These are phyloP conservation scores for Halictus quadricinctus DNA, from an alignment of 2,888 invertebrate species.

Conservation along the genomic window DNA sequence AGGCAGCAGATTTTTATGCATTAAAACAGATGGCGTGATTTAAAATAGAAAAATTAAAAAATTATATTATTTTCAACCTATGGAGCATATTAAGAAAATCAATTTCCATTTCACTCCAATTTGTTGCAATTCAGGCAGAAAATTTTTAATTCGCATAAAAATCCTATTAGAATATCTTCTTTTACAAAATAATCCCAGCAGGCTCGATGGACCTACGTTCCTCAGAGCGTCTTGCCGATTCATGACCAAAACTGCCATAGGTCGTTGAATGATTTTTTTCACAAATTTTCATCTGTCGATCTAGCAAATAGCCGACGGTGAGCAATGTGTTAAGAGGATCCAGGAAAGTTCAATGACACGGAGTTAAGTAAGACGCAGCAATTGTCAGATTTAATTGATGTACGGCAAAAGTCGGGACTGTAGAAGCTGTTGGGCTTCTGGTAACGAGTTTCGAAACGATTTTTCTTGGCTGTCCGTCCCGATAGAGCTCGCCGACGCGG, in stretches of 20 bases:
- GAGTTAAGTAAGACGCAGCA: not conserved
- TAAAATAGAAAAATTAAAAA: no score
- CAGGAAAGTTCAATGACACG: not conserved
- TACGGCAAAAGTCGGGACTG: not conserved
- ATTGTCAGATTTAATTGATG: slow-evolving; percentile 1
- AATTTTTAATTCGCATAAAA: no score
- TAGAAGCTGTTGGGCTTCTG: not conserved
- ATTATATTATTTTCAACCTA: not conserved
- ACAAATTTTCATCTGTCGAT: not conserved
- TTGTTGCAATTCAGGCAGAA: not conserved
- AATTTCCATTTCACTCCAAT: not conserved
- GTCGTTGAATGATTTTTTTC: no score
- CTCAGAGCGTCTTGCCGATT: not conserved
- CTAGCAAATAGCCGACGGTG: not conserved
- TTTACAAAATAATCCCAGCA: not conserved
- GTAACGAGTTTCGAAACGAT: slow-evolving; percentile 6
- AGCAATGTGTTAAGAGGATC: not conserved
- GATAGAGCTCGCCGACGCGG: not conserved
- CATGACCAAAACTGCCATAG: not conserved
- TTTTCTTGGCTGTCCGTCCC: not conserved
- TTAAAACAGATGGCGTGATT: no score
- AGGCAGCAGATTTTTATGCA: not conserved
- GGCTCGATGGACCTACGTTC: not conserved
- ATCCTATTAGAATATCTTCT: no score
- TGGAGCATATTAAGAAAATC: not conserved